Evolutionary conservation across 2,113 vertebrate genomes (phyloP).

Genomic region (Plecturocebus donacophilus): DNA sequence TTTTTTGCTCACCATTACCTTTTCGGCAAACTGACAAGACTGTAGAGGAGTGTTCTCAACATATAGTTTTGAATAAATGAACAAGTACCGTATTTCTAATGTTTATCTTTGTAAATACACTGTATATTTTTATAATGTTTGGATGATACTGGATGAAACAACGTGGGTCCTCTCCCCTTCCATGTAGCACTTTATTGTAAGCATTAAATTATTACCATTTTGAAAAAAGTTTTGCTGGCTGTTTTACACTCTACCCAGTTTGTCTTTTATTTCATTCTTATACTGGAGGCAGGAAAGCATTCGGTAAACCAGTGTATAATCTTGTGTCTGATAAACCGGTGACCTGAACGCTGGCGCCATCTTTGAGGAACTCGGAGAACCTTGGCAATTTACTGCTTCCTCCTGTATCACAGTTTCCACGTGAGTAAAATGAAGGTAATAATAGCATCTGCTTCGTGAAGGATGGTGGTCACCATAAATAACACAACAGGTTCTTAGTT

Average conservation of each 20-base stretch:
- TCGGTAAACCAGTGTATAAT: not conserved
- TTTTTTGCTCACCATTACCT: not conserved
- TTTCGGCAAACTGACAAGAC: not conserved
- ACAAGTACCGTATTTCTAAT: not conserved
- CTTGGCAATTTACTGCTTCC: not conserved
- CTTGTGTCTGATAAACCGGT: not conserved
- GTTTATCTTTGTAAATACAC: not conserved
- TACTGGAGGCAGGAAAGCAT: not conserved
- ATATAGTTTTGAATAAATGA: not conserved
- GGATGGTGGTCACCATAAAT: not conserved
- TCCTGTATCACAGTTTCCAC: not conserved
- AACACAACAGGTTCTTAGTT: not conserved
- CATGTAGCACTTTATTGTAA: not conserved
- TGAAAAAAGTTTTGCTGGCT: not conserved
- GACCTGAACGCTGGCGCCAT: not conserved
- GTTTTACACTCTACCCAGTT: not conserved
- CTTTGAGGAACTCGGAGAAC: not conserved
- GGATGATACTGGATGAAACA: not conserved
- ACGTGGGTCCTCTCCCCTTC: not conserved
- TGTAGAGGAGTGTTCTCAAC: not conserved
- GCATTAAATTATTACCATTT: not conserved
- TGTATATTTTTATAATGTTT: not conserved
- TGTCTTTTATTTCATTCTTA: not conserved
- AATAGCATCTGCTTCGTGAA: not conserved
- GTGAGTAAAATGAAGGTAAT: not conserved